Evolutionary conservation across 2,113 vertebrate species (phyloP).

Genomic region (Seriola rivoliana): DNA sequence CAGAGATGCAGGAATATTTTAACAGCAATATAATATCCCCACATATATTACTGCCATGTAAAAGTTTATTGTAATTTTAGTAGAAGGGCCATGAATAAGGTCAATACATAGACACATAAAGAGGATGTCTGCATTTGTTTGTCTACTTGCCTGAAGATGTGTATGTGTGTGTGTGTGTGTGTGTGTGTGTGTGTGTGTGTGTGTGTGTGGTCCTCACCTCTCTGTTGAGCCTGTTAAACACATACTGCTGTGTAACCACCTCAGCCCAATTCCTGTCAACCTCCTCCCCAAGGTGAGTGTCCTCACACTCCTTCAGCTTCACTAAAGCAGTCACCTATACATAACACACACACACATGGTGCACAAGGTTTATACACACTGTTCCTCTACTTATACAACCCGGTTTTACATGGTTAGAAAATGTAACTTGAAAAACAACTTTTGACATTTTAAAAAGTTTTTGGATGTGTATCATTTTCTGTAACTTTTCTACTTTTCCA

Average conservation of each 20-base stretch:
- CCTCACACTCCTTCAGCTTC: slow-evolving; percentile 97
- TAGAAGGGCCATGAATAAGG: not conserved
- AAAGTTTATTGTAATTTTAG: too few relatives aligned
- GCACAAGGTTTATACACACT: not conserved
- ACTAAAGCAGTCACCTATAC: slow-evolving; percentile 93
- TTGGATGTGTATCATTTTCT: not conserved
- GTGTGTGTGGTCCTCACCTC: slow-evolving; percentile 85
- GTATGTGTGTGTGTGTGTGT: not conserved
- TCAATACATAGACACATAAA: not conserved
- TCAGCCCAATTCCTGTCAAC: slow-evolving; percentile 97
- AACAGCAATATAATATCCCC: too few relatives aligned
- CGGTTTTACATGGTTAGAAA: not conserved
- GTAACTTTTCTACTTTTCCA: slow-evolving; percentile 11
- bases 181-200: slow-evolving; percentile 2
- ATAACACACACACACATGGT: slow-evolving; percentile 5
- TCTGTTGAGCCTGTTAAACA: slow-evolving; percentile 93
- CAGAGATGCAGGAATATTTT: too few relatives aligned
- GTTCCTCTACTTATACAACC: not conserved
- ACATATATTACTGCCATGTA: too few relatives aligned
- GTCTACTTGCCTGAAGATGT: not conserved
- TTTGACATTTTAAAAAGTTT: slow-evolving; percentile 33
- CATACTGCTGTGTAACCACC: slow-evolving; percentile 94
- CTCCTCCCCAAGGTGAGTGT: slow-evolving; percentile 96
- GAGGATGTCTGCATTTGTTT: not conserved
- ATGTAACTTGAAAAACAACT: not conserved